Evolutionary conservation across 2,888 invertebrate genomes (phyloP).

Genomic region (Pterostichus niger): DNA sequence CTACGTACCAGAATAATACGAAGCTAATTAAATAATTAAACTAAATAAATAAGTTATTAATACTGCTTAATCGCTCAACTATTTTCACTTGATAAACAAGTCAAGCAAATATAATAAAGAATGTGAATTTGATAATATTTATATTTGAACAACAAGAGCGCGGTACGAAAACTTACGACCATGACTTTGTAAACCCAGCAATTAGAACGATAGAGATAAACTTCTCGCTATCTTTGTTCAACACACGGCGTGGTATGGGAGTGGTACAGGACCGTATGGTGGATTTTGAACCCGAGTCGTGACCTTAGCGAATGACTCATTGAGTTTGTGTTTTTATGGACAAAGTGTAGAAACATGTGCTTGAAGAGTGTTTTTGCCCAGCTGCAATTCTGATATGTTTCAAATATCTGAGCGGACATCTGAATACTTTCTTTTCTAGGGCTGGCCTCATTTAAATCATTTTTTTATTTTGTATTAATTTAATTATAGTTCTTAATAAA

Average conservation of each 20-base stretch:
- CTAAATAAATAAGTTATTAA: conserved; percentile 36
- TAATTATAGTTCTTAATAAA: too few relatives aligned
- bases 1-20: not conserved
- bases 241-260: not conserved
- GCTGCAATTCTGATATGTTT: too few relatives aligned
- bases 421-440: too few relatives aligned
- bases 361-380: too few relatives aligned
- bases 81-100: conserved; percentile 23
- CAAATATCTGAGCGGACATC: too few relatives aligned
- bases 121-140: conserved; percentile 31
- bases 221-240: not conserved
- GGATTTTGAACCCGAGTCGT: conserved; percentile 17
- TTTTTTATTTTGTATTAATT: too few relatives aligned
- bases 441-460: too few relatives aligned
- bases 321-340: too few relatives aligned
- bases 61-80: not conserved
- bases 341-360: too few relatives aligned
- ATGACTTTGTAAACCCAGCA: conserved; percentile 4
- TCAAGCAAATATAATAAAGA: not conserved
- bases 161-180: not conserved
- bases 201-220: not conserved
- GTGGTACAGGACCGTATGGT: not conserved
- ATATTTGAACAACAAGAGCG: not conserved
- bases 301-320: not conserved
- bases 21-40: conserved; percentile 14